Percentiles rank a stretch among this genome's conserved stretches.
Conservation (phyloP, 2,888 invertebrate species). For the Lycaena phlaeas region DNA sequence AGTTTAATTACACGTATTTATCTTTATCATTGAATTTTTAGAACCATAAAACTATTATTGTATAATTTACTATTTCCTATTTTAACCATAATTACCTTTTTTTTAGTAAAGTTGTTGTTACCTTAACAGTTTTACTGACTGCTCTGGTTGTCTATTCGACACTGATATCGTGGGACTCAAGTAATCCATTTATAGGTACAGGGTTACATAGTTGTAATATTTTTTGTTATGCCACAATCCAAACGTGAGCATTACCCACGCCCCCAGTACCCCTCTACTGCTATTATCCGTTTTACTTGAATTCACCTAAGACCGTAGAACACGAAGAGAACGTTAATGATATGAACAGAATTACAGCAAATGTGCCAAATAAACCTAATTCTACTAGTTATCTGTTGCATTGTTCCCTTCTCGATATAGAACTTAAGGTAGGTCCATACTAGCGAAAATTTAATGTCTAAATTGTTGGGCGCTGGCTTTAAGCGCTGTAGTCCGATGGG, state of each 20-base stretch:
- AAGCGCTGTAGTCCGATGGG: too few relatives aligned
- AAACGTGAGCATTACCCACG: slow-evolving; percentile 56
- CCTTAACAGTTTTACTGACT: slow-evolving; percentile 34
- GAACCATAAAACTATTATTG: slow-evolving; percentile 2
- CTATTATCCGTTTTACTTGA: slow-evolving; percentile 39
- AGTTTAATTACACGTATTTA: slow-evolving; percentile 3
- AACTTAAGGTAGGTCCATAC: background rate
- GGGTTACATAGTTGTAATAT: slow-evolving; percentile 50
- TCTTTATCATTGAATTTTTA: background rate
- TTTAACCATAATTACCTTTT: background rate
- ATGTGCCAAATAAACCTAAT: slow-evolving; percentile 3
- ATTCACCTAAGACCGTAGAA: slow-evolving; percentile 31
- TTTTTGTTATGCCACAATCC: slow-evolving; percentile 59
- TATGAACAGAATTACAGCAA: slow-evolving; percentile 41
- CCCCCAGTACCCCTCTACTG: slow-evolving; percentile 37
- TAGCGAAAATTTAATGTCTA: too few relatives aligned
- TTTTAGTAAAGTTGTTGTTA: slow-evolving; percentile 20
- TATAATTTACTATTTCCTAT: slow-evolving; percentile 5
- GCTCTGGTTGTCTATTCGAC: slow-evolving; percentile 39
- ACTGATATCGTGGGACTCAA: slow-evolving; percentile 53
- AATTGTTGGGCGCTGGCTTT: too few relatives aligned
- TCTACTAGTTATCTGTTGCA: background rate
- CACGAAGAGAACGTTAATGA: slow-evolving; percentile 48
- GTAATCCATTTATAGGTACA: slow-evolving; percentile 62
- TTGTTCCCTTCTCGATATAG: background rate